Conservation (phyloP, 1,140 invertebrate genomes). For the Phortica variegata region DNA sequence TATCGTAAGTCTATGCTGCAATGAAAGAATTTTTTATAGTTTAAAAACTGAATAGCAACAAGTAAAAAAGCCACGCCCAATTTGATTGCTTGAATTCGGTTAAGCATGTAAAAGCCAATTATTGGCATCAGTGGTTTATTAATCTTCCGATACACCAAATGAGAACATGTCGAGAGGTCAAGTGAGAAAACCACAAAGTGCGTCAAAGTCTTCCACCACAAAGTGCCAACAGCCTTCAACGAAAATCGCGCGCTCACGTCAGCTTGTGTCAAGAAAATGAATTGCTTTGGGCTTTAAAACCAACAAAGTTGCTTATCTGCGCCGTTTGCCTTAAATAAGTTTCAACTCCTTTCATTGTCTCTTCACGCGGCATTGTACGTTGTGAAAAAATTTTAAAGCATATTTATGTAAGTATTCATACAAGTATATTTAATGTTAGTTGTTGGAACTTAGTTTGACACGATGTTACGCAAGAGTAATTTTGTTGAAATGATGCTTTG, state of each 20-base stretch:
- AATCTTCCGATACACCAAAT: background rate
- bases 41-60: background rate
- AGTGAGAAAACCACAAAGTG: background rate
- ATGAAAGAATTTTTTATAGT: background rate
- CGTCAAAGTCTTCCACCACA: background rate
- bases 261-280: background rate
- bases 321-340: too few relatives aligned
- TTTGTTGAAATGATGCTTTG: too few relatives aligned
- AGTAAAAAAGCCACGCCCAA: background rate
- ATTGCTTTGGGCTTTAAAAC: background rate
- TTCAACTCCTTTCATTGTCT: too few relatives aligned
- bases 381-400: too few relatives aligned
- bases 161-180: background rate
- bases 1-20: constrained; percentile 4
- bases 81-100: background rate
- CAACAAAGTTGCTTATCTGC: too few relatives aligned
- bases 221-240: background rate
- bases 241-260: background rate
- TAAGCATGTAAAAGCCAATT: background rate
- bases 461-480: too few relatives aligned
- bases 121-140: background rate
- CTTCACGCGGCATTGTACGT: too few relatives aligned
- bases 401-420: too few relatives aligned
- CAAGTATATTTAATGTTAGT: too few relatives aligned
- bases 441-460: too few relatives aligned